Base-by-base conservation (phyloP, 2,113 vertebrate species). In the Myxocyprinus asiaticus region DNA sequence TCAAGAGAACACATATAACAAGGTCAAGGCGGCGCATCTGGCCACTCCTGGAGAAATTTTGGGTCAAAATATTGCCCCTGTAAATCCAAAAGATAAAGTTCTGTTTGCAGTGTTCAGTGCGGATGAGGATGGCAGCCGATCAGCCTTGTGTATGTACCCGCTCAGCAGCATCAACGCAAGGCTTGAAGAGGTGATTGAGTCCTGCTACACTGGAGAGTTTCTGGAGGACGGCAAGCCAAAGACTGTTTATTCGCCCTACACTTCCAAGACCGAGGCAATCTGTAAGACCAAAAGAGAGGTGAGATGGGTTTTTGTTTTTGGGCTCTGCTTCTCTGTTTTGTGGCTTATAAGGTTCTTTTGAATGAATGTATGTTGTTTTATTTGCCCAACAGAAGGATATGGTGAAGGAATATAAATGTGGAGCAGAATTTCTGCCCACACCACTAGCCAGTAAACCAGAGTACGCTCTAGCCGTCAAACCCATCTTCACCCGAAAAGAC, bases 391-490 rank as follows among this genome's bases (percentile, higher is more conserved):
- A 92, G 85, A 61, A 67, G 0, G 1, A 71, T n/a, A 80, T 81
- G 81, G 80, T 74, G 1, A 6, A 76, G 42, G 80, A 0, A 0
- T 96, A 93, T 86, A 88, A 61, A 0, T 99, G 97, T 59, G 97
- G 97, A 55, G 96, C 90, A 0, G 97, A 99, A 83, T 96, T 97
- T 86, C 92, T 99, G 81, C 96, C 96, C 0, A 96, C 98, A 33
- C 96, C 97, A 0, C 84, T 98, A 90, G 97, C 95, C 86, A 96
- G 94, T 80, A 95, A 86, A 80, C 74, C 88, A 0, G 87, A 90
- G 12, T 90, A 90, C 5, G 92, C 97, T 0, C 83, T 98, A 88
- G 95, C 95, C 82, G 53, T 88, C 0, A 67, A 82, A 7, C 82
- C 88, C 2, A 4, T 79, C 0, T 81, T 51, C 71, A 44, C 22